phyloP scores from a whole-genome alignment of 1,140 invertebrate genomes.

The Orchesella cincta region DNA sequence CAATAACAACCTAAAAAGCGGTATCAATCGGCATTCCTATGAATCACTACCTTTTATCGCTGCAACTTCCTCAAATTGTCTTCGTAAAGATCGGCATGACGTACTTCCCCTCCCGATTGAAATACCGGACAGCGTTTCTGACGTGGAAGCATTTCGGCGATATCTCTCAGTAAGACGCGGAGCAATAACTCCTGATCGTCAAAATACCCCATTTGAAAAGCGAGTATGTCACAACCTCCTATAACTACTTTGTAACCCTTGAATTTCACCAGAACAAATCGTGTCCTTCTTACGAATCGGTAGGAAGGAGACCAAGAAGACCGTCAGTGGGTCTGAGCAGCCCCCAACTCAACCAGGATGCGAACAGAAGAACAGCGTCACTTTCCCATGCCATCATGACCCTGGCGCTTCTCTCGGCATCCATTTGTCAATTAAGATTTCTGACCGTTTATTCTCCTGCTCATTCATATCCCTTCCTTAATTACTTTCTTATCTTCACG shows the following conservation, averaged over 20 bases:
- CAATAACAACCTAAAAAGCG: background rate
- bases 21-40: background rate
- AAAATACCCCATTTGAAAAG: constrained; percentile 13
- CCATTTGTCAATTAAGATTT: constrained; percentile 49
- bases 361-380: constrained; percentile 34
- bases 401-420: constrained; percentile 46
- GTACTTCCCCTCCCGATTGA: constrained; percentile 45
- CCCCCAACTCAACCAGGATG: background rate
- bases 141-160: constrained; percentile 46
- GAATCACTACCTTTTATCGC: background rate
- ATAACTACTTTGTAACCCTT: background rate
- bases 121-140: constrained; percentile 43
- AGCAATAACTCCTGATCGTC: constrained; percentile 25
- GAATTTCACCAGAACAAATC: background rate
- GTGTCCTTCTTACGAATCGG: constrained; percentile 21
- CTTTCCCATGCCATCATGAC: constrained; percentile 49
- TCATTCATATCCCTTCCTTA: constrained; percentile 46
- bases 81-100: constrained; percentile 36
- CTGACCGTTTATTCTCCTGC: constrained; percentile 43
- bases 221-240: background rate
- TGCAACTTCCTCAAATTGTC: background rate
- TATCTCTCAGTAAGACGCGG: constrained; percentile 50
- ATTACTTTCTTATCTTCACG: constrained; percentile 49
- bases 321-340: background rate
- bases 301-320: constrained; percentile 9